A percentile compares a stretch with the other conserved stretches of the same genome.
Evolutionary conservation across 2,797 vertebrate species (phyloP).

Genomic region (Acanthopagrus latus): DNA sequence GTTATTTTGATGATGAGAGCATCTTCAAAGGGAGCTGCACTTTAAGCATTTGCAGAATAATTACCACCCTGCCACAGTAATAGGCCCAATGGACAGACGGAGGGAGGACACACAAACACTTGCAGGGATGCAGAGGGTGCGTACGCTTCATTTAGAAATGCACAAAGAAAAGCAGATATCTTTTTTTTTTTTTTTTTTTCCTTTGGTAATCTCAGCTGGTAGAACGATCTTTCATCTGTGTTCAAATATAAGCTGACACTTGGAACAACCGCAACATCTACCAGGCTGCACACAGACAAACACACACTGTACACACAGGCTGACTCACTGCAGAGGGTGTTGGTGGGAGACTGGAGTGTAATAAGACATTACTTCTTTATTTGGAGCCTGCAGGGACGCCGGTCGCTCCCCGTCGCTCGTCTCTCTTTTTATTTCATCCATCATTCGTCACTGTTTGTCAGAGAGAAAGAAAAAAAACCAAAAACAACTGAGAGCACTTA

Average conservation of each 20-base stretch:
- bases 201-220: constrained; percentile 3
- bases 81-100: constrained; percentile 48
- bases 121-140: background rate
- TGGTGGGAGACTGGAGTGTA: constrained; percentile 42
- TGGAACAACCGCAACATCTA: background rate
- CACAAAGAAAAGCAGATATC: background rate
- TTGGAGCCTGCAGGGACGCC: constrained; percentile 52
- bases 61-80: constrained; percentile 63
- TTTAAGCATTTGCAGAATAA: constrained; percentile 75
- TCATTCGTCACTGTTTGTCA: constrained; percentile 73
- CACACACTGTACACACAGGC: background rate
- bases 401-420: constrained; percentile 31
- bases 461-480: constrained; percentile 49
- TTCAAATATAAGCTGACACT: constrained; percentile 10
- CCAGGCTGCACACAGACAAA: background rate
- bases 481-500: constrained; percentile 64
- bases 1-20: constrained; percentile 67
- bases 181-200: background rate
- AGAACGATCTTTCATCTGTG: background rate
- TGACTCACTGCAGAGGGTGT: constrained; percentile 10
- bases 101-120: constrained; percentile 17
- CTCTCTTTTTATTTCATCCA: constrained; percentile 69
- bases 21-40: constrained; percentile 74
- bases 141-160: background rate
- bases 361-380: constrained; percentile 64